Conservation (phyloP, 2,797 vertebrate species). For the Pangasius larnaudii region DNA sequence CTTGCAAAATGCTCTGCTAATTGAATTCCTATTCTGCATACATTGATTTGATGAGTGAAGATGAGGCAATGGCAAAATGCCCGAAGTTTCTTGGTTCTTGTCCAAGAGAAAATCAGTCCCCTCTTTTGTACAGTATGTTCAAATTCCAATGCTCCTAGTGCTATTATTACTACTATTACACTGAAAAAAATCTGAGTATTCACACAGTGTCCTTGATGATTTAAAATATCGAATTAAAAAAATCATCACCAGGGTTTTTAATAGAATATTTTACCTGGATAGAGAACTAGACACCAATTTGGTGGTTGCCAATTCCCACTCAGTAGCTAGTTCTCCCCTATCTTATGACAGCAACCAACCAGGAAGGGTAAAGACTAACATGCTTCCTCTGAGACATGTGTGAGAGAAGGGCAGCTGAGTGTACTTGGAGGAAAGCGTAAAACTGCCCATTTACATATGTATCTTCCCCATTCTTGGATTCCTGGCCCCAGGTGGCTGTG, state of each 20-base stretch:
- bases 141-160: background rate
- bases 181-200: background rate
- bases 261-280: background rate
- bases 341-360: background rate
- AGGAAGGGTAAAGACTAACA: background rate
- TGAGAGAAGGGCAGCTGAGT: too few relatives aligned
- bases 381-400: background rate
- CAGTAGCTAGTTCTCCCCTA: background rate
- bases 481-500: background rate
- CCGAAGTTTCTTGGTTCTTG: conserved; percentile 54
- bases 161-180: conserved; percentile 3
- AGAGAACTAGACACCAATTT: background rate
- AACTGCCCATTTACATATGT: background rate
- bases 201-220: background rate
- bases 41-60: conserved; percentile 67
- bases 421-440: background rate
- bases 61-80: conserved; percentile 58
- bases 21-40: conserved; percentile 54
- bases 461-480: background rate
- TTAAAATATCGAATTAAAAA: background rate
- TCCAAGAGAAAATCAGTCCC: conserved; percentile 60
- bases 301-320: background rate
- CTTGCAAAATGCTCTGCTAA: conserved; percentile 58
- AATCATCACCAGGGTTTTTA: background rate
- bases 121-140: conserved; percentile 24